phyloP scores from a whole-genome alignment of 2,888 invertebrate genomes.

The Orthonevra nobilis region DNA sequence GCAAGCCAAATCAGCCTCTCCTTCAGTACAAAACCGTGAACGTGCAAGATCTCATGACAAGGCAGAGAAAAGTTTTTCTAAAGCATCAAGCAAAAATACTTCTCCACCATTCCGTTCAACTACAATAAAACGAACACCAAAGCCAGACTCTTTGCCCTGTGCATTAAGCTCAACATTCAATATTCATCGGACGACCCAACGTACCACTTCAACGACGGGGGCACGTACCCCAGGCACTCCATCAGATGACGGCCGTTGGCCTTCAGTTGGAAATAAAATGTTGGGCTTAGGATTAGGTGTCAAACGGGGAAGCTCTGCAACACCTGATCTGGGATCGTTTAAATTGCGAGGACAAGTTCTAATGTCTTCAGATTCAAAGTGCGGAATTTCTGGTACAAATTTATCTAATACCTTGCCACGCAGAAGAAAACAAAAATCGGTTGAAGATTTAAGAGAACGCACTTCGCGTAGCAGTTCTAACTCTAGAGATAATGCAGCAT shows the following conservation, averaged over 20 bases:
- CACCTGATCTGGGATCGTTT: slow-evolving; percentile 76
- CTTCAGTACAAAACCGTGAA: slow-evolving; percentile 82
- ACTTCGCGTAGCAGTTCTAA: slow-evolving; percentile 81
- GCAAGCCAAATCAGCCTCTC: slow-evolving; percentile 81
- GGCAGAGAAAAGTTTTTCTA: slow-evolving; percentile 81
- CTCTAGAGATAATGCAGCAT: slow-evolving; percentile 80
- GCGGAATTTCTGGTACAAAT: slow-evolving; percentile 81
- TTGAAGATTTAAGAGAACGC: slow-evolving; percentile 81
- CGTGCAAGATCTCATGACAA: slow-evolving; percentile 84
- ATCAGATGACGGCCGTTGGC: slow-evolving; percentile 87
- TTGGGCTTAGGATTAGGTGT: slow-evolving; percentile 38
- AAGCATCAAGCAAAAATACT: slow-evolving; percentile 80
- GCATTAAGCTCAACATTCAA: slow-evolving; percentile 78
- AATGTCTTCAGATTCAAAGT: slow-evolving; percentile 77
- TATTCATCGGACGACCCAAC: slow-evolving; percentile 76
- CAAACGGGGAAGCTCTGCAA: slow-evolving; percentile 77
- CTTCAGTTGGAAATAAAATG: slow-evolving; percentile 78
- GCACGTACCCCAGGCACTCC: slow-evolving; percentile 84
- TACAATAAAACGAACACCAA: slow-evolving; percentile 74
- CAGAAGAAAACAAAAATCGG: slow-evolving; percentile 85
- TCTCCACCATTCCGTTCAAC: slow-evolving; percentile 76
- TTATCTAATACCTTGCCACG: slow-evolving; percentile 90
- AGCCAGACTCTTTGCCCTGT: slow-evolving; percentile 81
- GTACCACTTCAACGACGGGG: slow-evolving; percentile 82
- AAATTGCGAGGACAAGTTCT: slow-evolving; percentile 75